These are phyloP conservation scores for Aramus guarauna DNA, from an alignment of 2,113 vertebrate species.

Conservation along the genomic window DNA sequence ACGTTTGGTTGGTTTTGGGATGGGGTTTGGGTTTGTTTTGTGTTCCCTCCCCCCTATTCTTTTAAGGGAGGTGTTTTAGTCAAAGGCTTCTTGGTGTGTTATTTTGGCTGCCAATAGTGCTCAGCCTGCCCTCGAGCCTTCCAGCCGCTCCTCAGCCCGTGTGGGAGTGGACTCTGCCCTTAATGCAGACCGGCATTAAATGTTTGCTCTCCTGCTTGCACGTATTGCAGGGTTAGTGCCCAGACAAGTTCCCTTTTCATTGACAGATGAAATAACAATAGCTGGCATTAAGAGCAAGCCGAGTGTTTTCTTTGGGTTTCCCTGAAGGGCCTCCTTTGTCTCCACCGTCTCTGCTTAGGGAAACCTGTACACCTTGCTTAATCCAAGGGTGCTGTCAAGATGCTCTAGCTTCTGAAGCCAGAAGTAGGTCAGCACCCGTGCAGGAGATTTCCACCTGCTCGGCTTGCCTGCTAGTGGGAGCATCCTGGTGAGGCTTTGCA, in stretches of 20 bases:
- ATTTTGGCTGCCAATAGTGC: not conserved
- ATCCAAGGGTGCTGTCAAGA: not conserved
- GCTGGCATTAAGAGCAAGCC: not conserved
- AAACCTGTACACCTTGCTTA: not conserved
- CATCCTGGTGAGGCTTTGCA: not conserved
- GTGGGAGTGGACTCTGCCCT: not conserved
- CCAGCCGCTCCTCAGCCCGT: fast-evolving
- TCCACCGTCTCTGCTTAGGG: not conserved
- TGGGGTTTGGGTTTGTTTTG: not conserved
- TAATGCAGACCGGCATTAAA: not conserved
- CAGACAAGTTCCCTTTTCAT: constrained; percentile 15
- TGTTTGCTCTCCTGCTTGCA: not conserved
- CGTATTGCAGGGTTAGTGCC: not conserved
- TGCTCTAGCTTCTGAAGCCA: not conserved
- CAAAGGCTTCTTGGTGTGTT: not conserved
- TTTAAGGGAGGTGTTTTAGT: not conserved
- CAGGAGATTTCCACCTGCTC: not conserved
- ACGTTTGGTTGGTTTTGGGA: not conserved
- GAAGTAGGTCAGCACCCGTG: not conserved
- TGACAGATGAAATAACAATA: constrained; percentile 42
- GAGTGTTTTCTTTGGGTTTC: not conserved
- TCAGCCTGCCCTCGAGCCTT: not conserved
- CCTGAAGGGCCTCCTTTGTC: constrained; percentile 20
- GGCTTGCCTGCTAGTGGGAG: not conserved
- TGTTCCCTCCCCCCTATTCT: not conserved